Base-by-base conservation (phyloP, 2,797 vertebrate species). In the Stomatorhinus walkeri region DNA sequence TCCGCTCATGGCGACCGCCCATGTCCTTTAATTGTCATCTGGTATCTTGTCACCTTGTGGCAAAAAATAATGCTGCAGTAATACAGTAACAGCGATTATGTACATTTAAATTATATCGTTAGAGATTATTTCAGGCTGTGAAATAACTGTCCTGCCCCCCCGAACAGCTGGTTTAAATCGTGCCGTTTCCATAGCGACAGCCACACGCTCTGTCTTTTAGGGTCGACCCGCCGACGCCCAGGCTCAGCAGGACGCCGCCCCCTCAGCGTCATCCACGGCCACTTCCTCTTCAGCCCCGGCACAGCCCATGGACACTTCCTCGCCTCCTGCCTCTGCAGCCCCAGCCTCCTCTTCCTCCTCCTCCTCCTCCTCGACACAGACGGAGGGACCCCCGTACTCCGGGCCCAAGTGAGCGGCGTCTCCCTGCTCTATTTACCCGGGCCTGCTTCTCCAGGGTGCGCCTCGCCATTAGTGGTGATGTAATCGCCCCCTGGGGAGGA, bases 321-420 rank as follows among this genome's bases (percentile, higher is more conserved):
- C 85, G 1, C 90, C 95, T 68, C 91, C 95, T 52, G 92, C 92
- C 56, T 94, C 95, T 16, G 68, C 68, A 6, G 32, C 68, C 14
- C 68, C 68, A 0, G 10, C 64, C 12, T 94, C 95, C 4, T 94
- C 96, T 19, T 93, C 95, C 1, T 91, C 88, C 48, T 48, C 95
- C 1, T 91, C 95, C 28, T 89, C 95, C 3, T 92, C 94, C 83
- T 92, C 95, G 83, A 93, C 94, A 10, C 94, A 94, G 24, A 91
- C 95, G 2, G 95, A 96, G 88, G 94, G 94, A 88, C 93, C 95
- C 56, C 93, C 93, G 46, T 95, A 94, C 54, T 95, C 96, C 43
- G 94, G 95, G 91, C 94, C 96, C 68, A 93, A 95, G 96, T 96
- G 91, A 94, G 94, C 90, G 83, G 59, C 32, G 22, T 12, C 36